These are phyloP conservation scores for Oryctolagus cuniculus DNA, from an alignment of 2,113 vertebrate species.

Conservation along the genomic window DNA sequence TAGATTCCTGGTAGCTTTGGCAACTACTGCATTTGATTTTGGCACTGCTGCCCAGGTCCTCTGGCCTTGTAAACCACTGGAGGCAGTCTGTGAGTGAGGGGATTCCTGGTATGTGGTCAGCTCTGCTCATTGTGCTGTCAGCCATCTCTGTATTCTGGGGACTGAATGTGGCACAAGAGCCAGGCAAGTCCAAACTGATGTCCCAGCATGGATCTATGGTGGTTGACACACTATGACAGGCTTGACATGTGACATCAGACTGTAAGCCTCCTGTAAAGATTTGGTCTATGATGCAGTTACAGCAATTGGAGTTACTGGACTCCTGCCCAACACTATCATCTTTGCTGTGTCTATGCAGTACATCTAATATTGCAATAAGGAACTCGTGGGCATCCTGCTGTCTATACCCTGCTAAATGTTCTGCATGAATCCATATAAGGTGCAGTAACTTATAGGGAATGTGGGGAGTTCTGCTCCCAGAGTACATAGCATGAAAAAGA, in stretches of 20 bases:
- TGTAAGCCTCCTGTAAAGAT: slow-evolving; percentile 75
- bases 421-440: slow-evolving; percentile 74
- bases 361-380: slow-evolving; percentile 70
- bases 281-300: slow-evolving; percentile 75
- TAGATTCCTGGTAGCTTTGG: slow-evolving; percentile 99
- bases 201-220: slow-evolving; percentile 77
- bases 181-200: slow-evolving; percentile 74
- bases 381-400: slow-evolving; percentile 74
- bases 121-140: slow-evolving; percentile 81
- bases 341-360: slow-evolving; percentile 71
- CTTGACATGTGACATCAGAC: slow-evolving; percentile 72
- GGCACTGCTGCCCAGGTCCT: slow-evolving; percentile 98
- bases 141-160: slow-evolving; percentile 89
- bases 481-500: slow-evolving; percentile 92
- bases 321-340: slow-evolving; percentile 59
- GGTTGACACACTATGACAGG: slow-evolving; percentile 71
- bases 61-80: slow-evolving; percentile 95
- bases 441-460: slow-evolving; percentile 72
- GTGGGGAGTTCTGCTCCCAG: slow-evolving; percentile 66
- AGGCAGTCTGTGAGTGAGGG: slow-evolving; percentile 98
- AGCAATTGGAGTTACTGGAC: slow-evolving; percentile 49
- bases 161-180: slow-evolving; percentile 52
- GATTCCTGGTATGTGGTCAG: slow-evolving; percentile 94
- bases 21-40: slow-evolving; percentile 99
- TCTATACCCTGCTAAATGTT: slow-evolving; percentile 74